Conservation (phyloP, 2,113 vertebrate species). For the Platysteira castanea region DNA sequence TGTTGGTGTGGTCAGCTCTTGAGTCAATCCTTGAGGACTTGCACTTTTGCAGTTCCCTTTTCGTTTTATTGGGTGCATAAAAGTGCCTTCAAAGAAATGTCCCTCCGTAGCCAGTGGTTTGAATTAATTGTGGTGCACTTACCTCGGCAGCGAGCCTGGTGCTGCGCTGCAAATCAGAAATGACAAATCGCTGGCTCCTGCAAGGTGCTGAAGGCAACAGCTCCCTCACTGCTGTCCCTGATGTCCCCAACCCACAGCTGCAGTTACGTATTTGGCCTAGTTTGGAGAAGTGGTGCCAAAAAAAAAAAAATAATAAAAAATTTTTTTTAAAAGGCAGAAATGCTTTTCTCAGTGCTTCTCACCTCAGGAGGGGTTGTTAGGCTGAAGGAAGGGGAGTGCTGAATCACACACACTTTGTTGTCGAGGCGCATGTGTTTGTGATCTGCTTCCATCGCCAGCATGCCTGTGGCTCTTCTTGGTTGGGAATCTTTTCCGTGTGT, state of each 20-base stretch:
- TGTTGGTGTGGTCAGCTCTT: not conserved
- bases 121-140: not conserved
- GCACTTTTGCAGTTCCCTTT: not conserved
- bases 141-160: not conserved
- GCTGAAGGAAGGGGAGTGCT: conserved; percentile 21
- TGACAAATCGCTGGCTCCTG: not conserved
- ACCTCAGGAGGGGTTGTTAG: not conserved
- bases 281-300: not conserved
- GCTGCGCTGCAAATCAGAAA: not conserved
- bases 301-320: not conserved
- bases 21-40: not conserved
- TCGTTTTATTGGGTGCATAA: not conserved
- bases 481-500: conserved; percentile 26
- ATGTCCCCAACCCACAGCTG: not conserved
- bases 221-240: not conserved
- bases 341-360: not conserved
- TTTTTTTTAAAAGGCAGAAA: not conserved
- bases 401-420: conserved; percentile 2
- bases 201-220: conserved; percentile 28
- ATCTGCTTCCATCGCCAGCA: conserved; percentile 45
- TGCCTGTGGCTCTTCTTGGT: conserved; percentile 52
- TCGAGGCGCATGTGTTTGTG: conserved; percentile 42
- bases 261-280: not conserved
- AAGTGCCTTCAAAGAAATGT: not conserved
- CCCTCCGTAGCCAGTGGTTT: not conserved